Percentiles rank a stretch among this genome's conserved stretches.
These are phyloP conservation scores for Okamejei kenojei DNA, from an alignment of 2,797 vertebrate genomes.

Conservation along the genomic window DNA sequence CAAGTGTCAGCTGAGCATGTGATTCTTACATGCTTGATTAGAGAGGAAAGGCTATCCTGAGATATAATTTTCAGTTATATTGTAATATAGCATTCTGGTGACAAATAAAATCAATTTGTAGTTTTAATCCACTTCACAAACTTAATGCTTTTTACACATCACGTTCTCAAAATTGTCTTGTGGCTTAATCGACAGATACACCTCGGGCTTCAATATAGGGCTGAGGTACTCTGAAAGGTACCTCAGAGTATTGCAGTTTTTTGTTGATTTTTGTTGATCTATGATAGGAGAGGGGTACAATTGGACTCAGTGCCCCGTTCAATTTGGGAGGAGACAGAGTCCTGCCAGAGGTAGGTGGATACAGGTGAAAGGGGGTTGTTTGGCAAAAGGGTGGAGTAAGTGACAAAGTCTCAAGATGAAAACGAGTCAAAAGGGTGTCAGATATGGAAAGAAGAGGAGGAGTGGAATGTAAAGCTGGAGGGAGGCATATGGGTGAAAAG, in stretches of 20 bases:
- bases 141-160: neutral
- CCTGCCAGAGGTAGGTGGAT: no score
- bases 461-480: no score
- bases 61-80: neutral
- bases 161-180: neutral
- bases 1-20: neutral
- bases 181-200: neutral
- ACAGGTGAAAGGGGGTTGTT: no score
- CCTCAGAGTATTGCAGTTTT: neutral
- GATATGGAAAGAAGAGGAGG: no score
- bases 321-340: neutral
- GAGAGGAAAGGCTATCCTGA: neutral
- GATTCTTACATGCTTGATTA: neutral
- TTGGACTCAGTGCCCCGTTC: neutral
- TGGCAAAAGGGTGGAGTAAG: no score
- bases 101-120: neutral
- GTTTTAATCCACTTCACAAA: neutral
- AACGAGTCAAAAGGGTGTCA: no score
- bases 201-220: neutral
- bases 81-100: neutral
- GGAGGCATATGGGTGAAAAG: no score
- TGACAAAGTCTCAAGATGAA: no score
- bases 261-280: neutral
- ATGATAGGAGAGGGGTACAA: neutral
- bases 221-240: neutral